phyloP scores from a whole-genome alignment of 2,113 vertebrate species.

The Panthera tigris region DNA sequence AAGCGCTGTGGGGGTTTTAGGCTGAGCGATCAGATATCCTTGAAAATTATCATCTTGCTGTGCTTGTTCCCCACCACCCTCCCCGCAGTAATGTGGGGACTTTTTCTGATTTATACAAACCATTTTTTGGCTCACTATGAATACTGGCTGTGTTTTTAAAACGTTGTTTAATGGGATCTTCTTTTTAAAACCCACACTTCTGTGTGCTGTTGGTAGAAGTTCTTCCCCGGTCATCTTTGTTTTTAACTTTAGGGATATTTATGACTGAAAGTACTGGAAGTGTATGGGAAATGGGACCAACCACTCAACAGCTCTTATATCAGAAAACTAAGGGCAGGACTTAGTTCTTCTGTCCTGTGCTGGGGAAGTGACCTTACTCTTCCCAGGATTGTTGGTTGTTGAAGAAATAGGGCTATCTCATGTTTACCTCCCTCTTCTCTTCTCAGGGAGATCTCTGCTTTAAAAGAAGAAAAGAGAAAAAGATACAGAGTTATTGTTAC shows the following conservation, averaged over 20 bases:
- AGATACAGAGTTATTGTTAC: constrained; percentile 46
- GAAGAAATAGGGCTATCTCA: constrained; percentile 80
- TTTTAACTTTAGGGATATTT: neutral
- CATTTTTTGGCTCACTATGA: neutral
- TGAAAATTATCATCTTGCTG: neutral
- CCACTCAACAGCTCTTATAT: neutral
- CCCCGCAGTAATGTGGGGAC: neutral
- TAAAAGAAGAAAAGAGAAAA: constrained; percentile 40
- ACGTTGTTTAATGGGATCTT: constrained; percentile 35
- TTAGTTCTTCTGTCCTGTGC: constrained; percentile 43
- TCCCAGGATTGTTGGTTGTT: constrained; percentile 73
- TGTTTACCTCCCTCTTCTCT: constrained; percentile 79
- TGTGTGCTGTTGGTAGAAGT: neutral
- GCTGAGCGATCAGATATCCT: neutral
- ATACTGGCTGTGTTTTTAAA: neutral
- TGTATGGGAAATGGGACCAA: constrained; percentile 64
- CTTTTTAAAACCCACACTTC: constrained; percentile 59
- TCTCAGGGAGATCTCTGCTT: constrained; percentile 84
- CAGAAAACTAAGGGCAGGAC: neutral
- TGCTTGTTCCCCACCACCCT: neutral
- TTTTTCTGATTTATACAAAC: neutral
- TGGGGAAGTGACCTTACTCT: constrained; percentile 79
- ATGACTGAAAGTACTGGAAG: constrained; percentile 16
- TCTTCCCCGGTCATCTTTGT: neutral
- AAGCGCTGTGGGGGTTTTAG: neutral